Evolutionary conservation across 2,113 vertebrate species (phyloP).

Genomic region (Cyanoramphus novaezelandiae): DNA sequence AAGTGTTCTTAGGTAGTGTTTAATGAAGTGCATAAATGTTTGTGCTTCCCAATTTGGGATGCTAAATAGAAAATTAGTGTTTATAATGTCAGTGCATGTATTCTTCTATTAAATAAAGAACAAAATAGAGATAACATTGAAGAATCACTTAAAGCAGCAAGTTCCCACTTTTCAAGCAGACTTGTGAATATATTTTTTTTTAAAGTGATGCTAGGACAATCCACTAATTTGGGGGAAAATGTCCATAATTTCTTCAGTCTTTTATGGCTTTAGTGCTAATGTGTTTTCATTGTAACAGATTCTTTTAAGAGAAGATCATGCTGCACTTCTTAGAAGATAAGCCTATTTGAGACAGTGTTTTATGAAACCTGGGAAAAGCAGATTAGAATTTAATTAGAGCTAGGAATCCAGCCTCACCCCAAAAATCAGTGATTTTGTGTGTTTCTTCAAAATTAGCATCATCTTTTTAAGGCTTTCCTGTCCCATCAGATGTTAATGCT

Average conservation of each 20-base stretch:
- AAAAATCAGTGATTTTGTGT: neutral
- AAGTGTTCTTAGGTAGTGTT: slow-evolving; percentile 45
- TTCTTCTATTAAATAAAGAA: slow-evolving; percentile 43
- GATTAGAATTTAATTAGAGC: slow-evolving; percentile 32
- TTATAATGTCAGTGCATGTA: slow-evolving; percentile 6
- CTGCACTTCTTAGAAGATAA: slow-evolving; percentile 2
- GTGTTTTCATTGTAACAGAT: slow-evolving; percentile 8
- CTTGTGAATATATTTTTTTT: neutral
- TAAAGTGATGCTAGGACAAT: neutral
- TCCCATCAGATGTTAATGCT: neutral
- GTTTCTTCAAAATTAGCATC: neutral
- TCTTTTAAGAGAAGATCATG: slow-evolving; percentile 5
- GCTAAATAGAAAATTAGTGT: slow-evolving; percentile 37
- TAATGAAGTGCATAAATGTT: slow-evolving; percentile 54
- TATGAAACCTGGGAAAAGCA: slow-evolving; percentile 12
- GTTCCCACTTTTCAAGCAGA: neutral
- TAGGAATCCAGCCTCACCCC: neutral
- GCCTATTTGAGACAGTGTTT: slow-evolving; percentile 19
- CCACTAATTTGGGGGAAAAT: neutral
- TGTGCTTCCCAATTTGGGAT: slow-evolving; percentile 43
- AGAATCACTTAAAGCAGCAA: neutral
- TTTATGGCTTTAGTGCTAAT: neutral
- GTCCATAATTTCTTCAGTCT: neutral
- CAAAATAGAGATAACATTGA: neutral
- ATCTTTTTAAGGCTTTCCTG: neutral